Evolutionary conservation across 2,113 vertebrate species (phyloP), one percentile per base, ranked within the genome.

Genomic region (Rhegmatorhina hoffmannsi): DNA sequence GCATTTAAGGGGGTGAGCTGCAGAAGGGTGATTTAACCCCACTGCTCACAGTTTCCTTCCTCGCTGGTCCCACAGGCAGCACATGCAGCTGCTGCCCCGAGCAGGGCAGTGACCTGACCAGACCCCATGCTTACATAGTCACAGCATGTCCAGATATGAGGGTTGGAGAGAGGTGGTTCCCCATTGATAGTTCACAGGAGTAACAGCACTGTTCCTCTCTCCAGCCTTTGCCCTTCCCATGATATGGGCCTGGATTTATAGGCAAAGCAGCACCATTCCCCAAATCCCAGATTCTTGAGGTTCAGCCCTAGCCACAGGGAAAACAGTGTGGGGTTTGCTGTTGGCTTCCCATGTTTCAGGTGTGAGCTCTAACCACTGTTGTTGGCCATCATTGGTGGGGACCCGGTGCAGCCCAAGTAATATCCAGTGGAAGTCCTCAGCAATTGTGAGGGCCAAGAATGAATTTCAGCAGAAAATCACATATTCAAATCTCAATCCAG

Each of bases 391-490:
- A 0, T 46, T 11, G n/a, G 1, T 46, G 55, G 77, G 77, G 46
- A 66, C 28, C 49, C 66, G 63, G 63, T 88, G 38, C 84, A 88
- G 60, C 38, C 56, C 53, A 38, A 40, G 19, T 36, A 38, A 64
- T 43, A 43, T 68, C 59, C 64, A 56, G 44, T 59, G 38, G 33
- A 80, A 94, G 29, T 55, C 85, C 72, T 40, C 64, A 29, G 58
- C 52, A 62, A 19, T 34, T 20, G 4, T 7, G 19, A 58, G 52
- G 23, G 36, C 66, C 76, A 69, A 59, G 52, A 95, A 87, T n/a
- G 6, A 83, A 69, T 76, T 88, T 77, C 84, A 90, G 64, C 74
- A 91, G 76, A 91, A 92, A 92, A 92, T 68, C 66, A 60, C 66
- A 64, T 43, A 84, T 64, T 43, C 38, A 91, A 66, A 79, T 94